Conservation (phyloP, 2,888 invertebrate genomes). For the Hirtodrosophila trivittata region DNA sequence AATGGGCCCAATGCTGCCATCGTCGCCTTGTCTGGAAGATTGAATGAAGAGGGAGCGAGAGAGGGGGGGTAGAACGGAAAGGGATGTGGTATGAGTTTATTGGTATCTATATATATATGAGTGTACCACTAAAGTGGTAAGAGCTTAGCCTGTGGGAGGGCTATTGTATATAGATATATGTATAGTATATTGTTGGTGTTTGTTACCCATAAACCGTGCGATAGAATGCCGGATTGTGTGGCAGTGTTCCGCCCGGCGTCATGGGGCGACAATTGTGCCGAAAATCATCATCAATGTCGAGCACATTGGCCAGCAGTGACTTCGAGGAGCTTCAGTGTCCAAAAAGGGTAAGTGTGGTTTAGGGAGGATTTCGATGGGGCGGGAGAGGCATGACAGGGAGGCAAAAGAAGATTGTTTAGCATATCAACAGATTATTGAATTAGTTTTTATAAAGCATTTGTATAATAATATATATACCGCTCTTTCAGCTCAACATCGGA, state of each 20-base stretch:
- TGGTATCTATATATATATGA: constrained; percentile 5
- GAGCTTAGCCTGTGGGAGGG: constrained; percentile 29
- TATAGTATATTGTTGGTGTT: constrained; percentile 7
- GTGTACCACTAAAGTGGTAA: constrained; percentile 28
- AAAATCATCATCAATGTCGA: constrained; percentile 98
- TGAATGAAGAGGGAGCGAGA: constrained; percentile 21
- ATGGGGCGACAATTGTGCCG: constrained; percentile 91
- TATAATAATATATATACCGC: constrained; percentile 82
- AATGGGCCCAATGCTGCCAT: constrained; percentile 85
- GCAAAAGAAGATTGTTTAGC: constrained; percentile 25
- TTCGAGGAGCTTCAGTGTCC: constrained; percentile 90
- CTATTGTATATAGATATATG: constrained; percentile 10
- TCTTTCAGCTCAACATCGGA: constrained; percentile 94
- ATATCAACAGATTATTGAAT: constrained; percentile 38
- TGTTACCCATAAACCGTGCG: constrained; percentile 90
- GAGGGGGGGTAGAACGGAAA: constrained; percentile 45
- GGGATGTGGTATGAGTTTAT: constrained; percentile 26
- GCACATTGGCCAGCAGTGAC: constrained; percentile 97
- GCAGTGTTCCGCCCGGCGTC: constrained; percentile 86
- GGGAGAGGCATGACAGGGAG: neutral
- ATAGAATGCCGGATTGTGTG: constrained; percentile 88
- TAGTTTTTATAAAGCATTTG: neutral
- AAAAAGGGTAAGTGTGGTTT: no score
- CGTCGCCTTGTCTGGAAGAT: constrained; percentile 82
- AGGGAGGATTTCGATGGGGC: no score